A percentile compares a stretch with the other conserved stretches of the same genome.
These are phyloP conservation scores for Lerema accius DNA, from an alignment of 1,140 invertebrate species.

Conservation along the genomic window DNA sequence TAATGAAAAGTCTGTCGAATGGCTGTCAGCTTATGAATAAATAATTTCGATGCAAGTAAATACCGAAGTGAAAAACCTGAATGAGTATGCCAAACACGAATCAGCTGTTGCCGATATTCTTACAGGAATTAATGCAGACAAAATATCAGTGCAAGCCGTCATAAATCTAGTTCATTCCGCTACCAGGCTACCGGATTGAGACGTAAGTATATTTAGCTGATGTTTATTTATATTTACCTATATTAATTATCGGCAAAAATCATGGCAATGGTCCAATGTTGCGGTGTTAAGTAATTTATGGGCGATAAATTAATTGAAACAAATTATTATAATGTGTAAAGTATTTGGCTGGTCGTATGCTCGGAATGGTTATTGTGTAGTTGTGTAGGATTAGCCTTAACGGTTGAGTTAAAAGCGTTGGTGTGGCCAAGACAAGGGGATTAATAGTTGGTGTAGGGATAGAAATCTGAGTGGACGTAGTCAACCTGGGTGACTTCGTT, in stretches of 20 bases:
- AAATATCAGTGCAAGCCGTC: constrained; percentile 1
- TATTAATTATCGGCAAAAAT: constrained; percentile 39
- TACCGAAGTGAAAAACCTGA: too few relatives aligned
- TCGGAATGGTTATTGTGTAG: constrained; percentile 38
- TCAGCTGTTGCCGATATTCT: neutral
- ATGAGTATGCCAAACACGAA: too few relatives aligned
- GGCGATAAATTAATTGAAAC: constrained; percentile 52
- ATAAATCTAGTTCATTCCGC: constrained; percentile 15
- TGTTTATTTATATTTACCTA: constrained; percentile 32
- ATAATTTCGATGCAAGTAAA: too few relatives aligned
- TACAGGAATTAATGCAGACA: neutral
- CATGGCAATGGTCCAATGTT: constrained; percentile 51
- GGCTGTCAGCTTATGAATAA: too few relatives aligned
- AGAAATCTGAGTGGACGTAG: constrained; percentile 43
- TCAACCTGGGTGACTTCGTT: constrained; percentile 67
- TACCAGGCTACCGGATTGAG: constrained; percentile 14
- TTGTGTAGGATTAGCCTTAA: constrained; percentile 57
- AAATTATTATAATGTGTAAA: constrained; percentile 27
- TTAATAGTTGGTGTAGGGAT: constrained; percentile 49
- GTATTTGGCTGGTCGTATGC: constrained; percentile 27
- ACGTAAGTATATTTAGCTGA: constrained; percentile 29
- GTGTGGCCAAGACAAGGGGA: constrained; percentile 45
- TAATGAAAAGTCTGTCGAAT: too few relatives aligned
- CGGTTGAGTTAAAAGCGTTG: constrained; percentile 64
- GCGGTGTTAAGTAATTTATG: constrained; percentile 48